These are phyloP conservation scores for Tetragonula carbonaria DNA, from an alignment of 2,888 invertebrate genomes.

Conservation along the genomic window DNA sequence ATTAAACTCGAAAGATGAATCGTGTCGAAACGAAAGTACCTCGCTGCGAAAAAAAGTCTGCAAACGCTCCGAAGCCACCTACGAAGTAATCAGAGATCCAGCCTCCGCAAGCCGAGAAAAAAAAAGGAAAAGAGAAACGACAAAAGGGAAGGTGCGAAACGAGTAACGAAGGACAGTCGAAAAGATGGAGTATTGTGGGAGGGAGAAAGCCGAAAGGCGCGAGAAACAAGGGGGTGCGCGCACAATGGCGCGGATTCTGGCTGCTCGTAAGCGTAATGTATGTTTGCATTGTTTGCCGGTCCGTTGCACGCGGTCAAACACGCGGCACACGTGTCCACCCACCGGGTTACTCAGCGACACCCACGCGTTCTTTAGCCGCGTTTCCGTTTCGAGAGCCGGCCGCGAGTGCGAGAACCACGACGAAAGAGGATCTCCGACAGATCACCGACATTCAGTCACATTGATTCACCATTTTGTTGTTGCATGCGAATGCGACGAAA, in stretches of 20 bases:
- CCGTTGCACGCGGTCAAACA: conserved; percentile 69
- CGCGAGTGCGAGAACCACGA: no score
- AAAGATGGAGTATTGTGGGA: neutral
- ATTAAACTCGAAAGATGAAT: no score
- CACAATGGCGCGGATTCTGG: conserved; percentile 73
- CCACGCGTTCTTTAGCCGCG: conserved; percentile 27
- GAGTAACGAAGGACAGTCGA: neutral
- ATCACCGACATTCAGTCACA: neutral
- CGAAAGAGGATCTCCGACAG: no score
- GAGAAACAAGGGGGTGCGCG: conserved; percentile 32
- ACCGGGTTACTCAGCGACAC: conserved; percentile 44
- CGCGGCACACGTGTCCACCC: conserved; percentile 49
- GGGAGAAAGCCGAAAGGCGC: neutral
- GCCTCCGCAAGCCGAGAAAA: neutral
- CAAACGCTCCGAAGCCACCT: neutral
- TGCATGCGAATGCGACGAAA: conserved; percentile 62
- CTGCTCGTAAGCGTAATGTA: conserved; percentile 75
- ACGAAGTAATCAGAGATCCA: neutral
- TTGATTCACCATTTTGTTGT: conserved; percentile 45
- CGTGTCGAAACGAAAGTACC: no score
- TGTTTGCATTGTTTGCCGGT: conserved; percentile 77
- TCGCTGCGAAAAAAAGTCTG: neutral
- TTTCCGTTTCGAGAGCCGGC: neutral
- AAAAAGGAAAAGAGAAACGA: no score
- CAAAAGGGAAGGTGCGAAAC: neutral